Conservation (phyloP, 1,140 invertebrate genomes). For the Dendrolimus punctatus region DNA sequence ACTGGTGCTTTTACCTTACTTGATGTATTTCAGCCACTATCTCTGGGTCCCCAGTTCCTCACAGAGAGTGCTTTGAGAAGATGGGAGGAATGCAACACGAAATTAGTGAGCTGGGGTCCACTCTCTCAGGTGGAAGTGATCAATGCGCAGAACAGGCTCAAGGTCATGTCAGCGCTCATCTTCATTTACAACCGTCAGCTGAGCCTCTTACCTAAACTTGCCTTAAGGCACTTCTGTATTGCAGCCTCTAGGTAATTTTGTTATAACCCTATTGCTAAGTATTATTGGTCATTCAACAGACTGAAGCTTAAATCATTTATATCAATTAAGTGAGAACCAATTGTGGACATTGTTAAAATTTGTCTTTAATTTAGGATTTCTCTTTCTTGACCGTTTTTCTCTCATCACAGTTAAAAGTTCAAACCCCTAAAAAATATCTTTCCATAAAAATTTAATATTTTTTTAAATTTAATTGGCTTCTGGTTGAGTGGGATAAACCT, state of each 20-base stretch:
- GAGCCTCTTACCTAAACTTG: slow-evolving; percentile 81
- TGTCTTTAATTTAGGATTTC: too few species aligned
- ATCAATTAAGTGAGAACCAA: too few species aligned
- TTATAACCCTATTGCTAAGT: not conserved
- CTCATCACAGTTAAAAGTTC: too few species aligned
- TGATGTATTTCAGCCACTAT: slow-evolving; percentile 74
- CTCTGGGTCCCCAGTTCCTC: slow-evolving; percentile 80
- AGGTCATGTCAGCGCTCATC: slow-evolving; percentile 88
- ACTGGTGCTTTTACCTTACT: not conserved
- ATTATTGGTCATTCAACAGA: too few species aligned
- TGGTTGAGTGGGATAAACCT: too few species aligned
- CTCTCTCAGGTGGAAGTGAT: slow-evolving; percentile 88
- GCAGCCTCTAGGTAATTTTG: slow-evolving; percentile 82
- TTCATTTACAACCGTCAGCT: slow-evolving; percentile 91
- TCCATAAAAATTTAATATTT: too few species aligned
- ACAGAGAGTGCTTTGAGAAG: slow-evolving; percentile 85
- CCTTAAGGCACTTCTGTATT: slow-evolving; percentile 88
- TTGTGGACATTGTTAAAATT: too few species aligned
- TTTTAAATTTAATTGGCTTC: too few species aligned
- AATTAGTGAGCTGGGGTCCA: slow-evolving; percentile 89
- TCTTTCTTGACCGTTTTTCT: too few species aligned
- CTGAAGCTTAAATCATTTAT: not conserved
- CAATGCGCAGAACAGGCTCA: slow-evolving; percentile 87
- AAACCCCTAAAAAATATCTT: too few species aligned
- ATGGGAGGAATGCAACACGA: slow-evolving; percentile 89